Base-by-base conservation (phyloP, 2,113 vertebrate species). In the Chaenocephalus aceratus region DNA sequence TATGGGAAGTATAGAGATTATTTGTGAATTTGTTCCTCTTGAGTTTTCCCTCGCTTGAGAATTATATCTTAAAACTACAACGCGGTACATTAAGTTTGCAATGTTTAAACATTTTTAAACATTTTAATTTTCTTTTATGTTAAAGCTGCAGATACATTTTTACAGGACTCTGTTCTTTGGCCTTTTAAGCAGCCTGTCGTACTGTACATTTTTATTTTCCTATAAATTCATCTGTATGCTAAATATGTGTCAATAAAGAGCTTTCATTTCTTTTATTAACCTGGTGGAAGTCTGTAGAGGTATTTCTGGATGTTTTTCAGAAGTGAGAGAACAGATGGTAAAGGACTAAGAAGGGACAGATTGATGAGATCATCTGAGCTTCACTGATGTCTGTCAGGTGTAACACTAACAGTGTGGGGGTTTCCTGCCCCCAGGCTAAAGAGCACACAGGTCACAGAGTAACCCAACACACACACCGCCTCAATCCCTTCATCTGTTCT, bases 311-410 rank as follows among this genome's bases (percentile, higher is more conserved):
- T 45, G 45, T 66, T 44, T 83, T 69, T 78, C 44, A 59, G 21
- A 26, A 69, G 68, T 68, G 26, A 70, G 18, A 44, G 46, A 79
- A 77, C 78, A 73, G 68, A 78, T 63, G 75, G 71, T 52, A 0
- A 51, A 72, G 64, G 49, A 54, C 36, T 23, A 6, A 66, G 62
- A 64, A 68, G 7, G 49, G 68, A 60, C 77, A 70, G 84, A 83
- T 56, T 85, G 74, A 83, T 82, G 75, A 79, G 86, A 77, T 89
- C 77, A 81, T 77, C 46, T 23, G 6, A 84, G 75, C 75, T 74
- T 67, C 54, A 44, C 75, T 75, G 79, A 74, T 79, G 81, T 76
- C 77, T 75, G 65, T 90, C 87, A 89, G 87, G 84, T 87, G 73
- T 81, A 85, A 83, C 79, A 59, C 30, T 78, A 72, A 72, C 58